Conservation (phyloP, 2,113 vertebrate genomes). For the Malurus elegans region DNA sequence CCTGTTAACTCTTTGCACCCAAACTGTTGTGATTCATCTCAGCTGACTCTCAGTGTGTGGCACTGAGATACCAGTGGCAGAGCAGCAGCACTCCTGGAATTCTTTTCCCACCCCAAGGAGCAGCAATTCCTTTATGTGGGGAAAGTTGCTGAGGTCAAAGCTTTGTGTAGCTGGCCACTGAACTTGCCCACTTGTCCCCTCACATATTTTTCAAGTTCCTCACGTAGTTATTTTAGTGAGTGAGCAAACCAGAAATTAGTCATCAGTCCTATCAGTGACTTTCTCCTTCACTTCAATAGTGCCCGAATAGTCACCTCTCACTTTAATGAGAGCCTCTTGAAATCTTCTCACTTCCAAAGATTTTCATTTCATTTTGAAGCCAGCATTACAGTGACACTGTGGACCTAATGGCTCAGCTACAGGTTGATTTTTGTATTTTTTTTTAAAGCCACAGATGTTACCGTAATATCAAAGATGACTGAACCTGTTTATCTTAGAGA, state of each 20-base stretch:
- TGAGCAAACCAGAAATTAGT: neutral
- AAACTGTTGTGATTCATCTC: neutral
- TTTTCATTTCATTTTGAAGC: neutral
- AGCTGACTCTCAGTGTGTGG: neutral
- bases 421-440: neutral
- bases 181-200: neutral
- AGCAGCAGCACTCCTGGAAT: neutral
- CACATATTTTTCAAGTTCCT: neutral
- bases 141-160: neutral
- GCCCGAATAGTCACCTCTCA: neutral
- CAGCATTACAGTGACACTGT: neutral
- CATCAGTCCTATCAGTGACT: neutral
- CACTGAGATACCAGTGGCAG: neutral
- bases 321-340: constrained; percentile 4
- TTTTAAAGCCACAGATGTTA: neutral
- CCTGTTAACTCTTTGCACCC: neutral
- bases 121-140: neutral
- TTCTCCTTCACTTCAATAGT: neutral
- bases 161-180: neutral
- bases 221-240: neutral
- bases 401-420: neutral
- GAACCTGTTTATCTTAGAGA: constrained; percentile 6
- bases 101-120: neutral
- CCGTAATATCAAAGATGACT: neutral
- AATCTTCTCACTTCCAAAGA: constrained; percentile 10